Conservation (phyloP, 2,888 invertebrate genomes). For the Cosmia pyralina region DNA sequence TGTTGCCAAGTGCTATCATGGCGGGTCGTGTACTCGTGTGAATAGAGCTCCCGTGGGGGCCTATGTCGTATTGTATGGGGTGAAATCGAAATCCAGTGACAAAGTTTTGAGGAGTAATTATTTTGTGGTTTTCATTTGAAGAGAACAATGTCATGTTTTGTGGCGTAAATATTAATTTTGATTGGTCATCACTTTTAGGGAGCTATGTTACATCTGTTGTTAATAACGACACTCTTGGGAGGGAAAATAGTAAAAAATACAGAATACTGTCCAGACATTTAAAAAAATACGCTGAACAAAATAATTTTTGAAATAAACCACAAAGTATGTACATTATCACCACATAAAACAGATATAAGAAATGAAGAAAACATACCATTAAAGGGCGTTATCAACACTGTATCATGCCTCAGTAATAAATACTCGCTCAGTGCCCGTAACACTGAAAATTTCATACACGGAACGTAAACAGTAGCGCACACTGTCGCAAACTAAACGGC, state of each 20-base stretch:
- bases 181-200: slow-evolving; percentile 9
- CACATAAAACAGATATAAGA: slow-evolving; percentile 53
- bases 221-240: neutral
- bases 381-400: slow-evolving; percentile 68
- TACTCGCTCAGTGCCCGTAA: slow-evolving; percentile 72
- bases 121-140: slow-evolving; percentile 58
- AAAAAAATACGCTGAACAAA: neutral
- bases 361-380: slow-evolving; percentile 56
- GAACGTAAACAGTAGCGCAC: slow-evolving; percentile 81
- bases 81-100: slow-evolving; percentile 56
- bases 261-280: neutral
- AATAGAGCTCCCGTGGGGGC: slow-evolving; percentile 79
- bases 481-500: slow-evolving; percentile 86
- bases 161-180: slow-evolving; percentile 18
- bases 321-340: slow-evolving; percentile 24
- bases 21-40: slow-evolving; percentile 73
- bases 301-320: slow-evolving; percentile 15
- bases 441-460: slow-evolving; percentile 83
- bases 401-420: slow-evolving; percentile 76
- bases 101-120: slow-evolving; percentile 60
- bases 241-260: neutral
- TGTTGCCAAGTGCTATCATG: slow-evolving; percentile 84
- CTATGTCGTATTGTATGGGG: slow-evolving; percentile 52
- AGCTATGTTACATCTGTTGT: neutral
- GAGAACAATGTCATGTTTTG: slow-evolving; percentile 39